phyloP scores from a whole-genome alignment of 2,113 vertebrate species.

The Forbesichthys papilliferus region DNA sequence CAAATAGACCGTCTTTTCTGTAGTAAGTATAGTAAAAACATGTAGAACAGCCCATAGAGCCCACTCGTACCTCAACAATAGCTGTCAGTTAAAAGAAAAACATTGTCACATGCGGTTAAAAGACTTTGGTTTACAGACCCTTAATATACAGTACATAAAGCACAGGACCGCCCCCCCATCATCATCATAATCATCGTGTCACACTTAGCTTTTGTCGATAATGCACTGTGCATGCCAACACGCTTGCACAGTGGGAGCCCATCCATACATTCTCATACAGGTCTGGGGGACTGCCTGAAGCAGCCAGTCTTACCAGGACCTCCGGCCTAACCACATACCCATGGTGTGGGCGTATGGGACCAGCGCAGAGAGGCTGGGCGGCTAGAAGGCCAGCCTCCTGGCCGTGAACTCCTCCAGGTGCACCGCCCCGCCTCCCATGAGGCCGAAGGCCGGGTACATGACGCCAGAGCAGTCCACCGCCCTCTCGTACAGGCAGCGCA shows the following conservation, averaged over 20 bases:
- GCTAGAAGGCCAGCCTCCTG: slow-evolving; percentile 77
- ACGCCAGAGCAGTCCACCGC: slow-evolving; percentile 89
- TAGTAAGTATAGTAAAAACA: slow-evolving; percentile 39
- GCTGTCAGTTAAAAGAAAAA: slow-evolving; percentile 53
- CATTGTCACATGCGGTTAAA: slow-evolving; percentile 28
- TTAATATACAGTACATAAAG: slow-evolving; percentile 18
- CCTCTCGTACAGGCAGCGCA: slow-evolving; percentile 92
- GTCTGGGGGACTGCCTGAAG: slow-evolving; percentile 2
- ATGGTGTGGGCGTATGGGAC: too few relatives aligned
- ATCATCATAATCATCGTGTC: slow-evolving; percentile 7
- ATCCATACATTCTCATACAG: slow-evolving; percentile 26
- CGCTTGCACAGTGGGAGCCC: background rate
- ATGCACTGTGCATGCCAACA: slow-evolving; percentile 30
- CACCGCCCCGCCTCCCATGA: slow-evolving; percentile 89
- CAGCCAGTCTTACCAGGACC: slow-evolving; percentile 3
- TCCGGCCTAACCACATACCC: too few relatives aligned
- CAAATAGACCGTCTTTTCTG: slow-evolving; percentile 29
- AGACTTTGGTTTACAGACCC: slow-evolving; percentile 63
- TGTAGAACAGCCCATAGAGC: slow-evolving; percentile 18
- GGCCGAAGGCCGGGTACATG: slow-evolving; percentile 93
- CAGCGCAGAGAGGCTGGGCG: too few relatives aligned
- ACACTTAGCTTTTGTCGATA: slow-evolving; percentile 3
- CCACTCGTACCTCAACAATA: slow-evolving; percentile 18
- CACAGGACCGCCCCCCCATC: background rate
- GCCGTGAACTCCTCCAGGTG: slow-evolving; percentile 84